Evolutionary conservation across 2,113 vertebrate species (phyloP), one percentile per base, ranked within the genome.

Genomic region (Excalfactoria chinensis): DNA sequence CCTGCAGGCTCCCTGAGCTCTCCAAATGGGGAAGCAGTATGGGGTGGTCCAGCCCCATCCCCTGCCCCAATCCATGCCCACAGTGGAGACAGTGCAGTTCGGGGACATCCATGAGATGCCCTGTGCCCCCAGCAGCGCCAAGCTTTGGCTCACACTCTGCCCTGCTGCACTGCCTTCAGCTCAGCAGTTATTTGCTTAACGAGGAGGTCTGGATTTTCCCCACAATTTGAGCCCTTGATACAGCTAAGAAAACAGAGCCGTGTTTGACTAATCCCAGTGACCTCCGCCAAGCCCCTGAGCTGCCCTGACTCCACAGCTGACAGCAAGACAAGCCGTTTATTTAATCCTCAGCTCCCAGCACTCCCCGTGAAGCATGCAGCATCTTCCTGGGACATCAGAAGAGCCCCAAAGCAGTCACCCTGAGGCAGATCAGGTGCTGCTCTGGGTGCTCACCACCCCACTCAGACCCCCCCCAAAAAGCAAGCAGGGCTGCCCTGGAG

Each of bases 201-300:
- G 4, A 84, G 83, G 69, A 77, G 76, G 25, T 69, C 88, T 87
- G 93, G 86, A 95, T 96, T 96, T 95, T 90, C 90, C 83, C 91
- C 93, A 92, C 96, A 91, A 95, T 95, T 91, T 60, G 79, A 95
- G 95, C 73, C 78, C 87, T 93, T 93, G 79, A 89, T 48, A 40
- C 30, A 75, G 89, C 87, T 88, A 82, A 96, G 93, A 90, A 97
- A 96, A 97, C 96, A 96, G 91, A 86, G 74, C 77, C 0, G 46
- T 76, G 88, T 95, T 94, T 95, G 77, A 49, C 78, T 94, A 83
- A 96, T 95, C 91, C 95, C 89, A 0, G 3, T 59, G 96, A 95
- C 89, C 94, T 86, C 93, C 8, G 67, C 80, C 4, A 35, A 77
- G 93, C 80, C 73, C 79, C 73, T 14, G 2, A 72, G 69, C 85